Percentiles rank a stretch among this genome's conserved stretches.
These are phyloP conservation scores for Trachemys scripta DNA, from an alignment of 2,113 vertebrate species.

Conservation along the genomic window DNA sequence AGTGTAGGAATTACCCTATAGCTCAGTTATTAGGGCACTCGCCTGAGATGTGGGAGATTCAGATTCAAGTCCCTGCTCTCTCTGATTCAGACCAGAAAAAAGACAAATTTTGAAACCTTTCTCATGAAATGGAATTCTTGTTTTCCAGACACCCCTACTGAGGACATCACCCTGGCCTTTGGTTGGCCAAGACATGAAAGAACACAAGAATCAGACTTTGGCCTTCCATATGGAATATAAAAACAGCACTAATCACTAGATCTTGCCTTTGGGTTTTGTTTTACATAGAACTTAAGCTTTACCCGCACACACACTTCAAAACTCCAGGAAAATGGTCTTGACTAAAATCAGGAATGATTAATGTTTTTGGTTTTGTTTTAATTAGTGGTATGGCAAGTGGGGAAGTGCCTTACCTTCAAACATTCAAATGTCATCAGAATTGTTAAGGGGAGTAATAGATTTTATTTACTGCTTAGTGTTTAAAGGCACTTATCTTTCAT, in stretches of 20 bases:
- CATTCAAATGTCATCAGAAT: neutral
- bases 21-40: neutral
- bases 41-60: neutral
- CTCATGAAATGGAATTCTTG: neutral
- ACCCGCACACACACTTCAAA: neutral
- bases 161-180: neutral
- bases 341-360: neutral
- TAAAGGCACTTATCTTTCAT: neutral
- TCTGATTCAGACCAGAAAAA: neutral
- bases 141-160: neutral
- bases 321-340: neutral
- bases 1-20: neutral
- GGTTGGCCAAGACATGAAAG: neutral
- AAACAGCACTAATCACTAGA: neutral
- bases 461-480: neutral
- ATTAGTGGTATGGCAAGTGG: neutral
- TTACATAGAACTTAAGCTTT: neutral
- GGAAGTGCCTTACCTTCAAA: neutral
- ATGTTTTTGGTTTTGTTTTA: neutral
- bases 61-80: neutral
- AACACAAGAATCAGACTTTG: neutral
- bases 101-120: neutral
- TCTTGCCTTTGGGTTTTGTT: neutral
- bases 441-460: neutral
- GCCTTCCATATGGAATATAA: neutral